Evolutionary conservation across 2,888 invertebrate genomes (phyloP).

Genomic region (Ditula angustiorana): DNA sequence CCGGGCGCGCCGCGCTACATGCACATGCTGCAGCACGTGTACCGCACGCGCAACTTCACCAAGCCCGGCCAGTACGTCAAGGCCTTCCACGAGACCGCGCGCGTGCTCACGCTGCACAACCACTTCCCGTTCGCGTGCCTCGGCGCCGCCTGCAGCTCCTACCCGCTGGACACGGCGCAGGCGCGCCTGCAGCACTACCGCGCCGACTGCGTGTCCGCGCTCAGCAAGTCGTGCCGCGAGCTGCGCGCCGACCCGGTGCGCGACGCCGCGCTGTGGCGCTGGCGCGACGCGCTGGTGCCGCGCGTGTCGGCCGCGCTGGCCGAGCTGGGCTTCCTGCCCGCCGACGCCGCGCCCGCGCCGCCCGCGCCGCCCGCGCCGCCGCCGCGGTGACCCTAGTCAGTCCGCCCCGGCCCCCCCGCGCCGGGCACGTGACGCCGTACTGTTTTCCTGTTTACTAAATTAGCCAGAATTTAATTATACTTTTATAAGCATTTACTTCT

Average conservation of each 20-base stretch:
- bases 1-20: slow-evolving; percentile 93
- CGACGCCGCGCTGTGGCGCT: slow-evolving; percentile 95
- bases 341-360: slow-evolving; percentile 58
- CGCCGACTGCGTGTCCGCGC: slow-evolving; percentile 95
- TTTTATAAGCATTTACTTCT: slow-evolving; percentile 35
- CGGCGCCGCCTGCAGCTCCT: slow-evolving; percentile 93
- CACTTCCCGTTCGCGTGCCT: slow-evolving; percentile 96
- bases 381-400: slow-evolving; percentile 43
- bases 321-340: slow-evolving; percentile 89
- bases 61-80: slow-evolving; percentile 97
- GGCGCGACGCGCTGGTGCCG: slow-evolving; percentile 90
- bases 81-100: slow-evolving; percentile 96
- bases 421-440: neutral
- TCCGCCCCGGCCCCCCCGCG: neutral
- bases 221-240: slow-evolving; percentile 93
- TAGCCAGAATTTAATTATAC: slow-evolving; percentile 31
- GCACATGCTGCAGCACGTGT: slow-evolving; percentile 97
- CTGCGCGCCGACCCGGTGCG: slow-evolving; percentile 92
- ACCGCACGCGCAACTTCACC: slow-evolving; percentile 95
- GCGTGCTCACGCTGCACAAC: slow-evolving; percentile 95
- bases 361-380: slow-evolving; percentile 24
- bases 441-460: neutral
- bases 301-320: slow-evolving; percentile 89
- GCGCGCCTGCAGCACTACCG: slow-evolving; percentile 98
- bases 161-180: slow-evolving; percentile 91